Percentiles rank a stretch among this genome's conserved stretches.
These are phyloP conservation scores for Suricata suricatta DNA, from an alignment of 2,113 vertebrate species.

Conservation along the genomic window DNA sequence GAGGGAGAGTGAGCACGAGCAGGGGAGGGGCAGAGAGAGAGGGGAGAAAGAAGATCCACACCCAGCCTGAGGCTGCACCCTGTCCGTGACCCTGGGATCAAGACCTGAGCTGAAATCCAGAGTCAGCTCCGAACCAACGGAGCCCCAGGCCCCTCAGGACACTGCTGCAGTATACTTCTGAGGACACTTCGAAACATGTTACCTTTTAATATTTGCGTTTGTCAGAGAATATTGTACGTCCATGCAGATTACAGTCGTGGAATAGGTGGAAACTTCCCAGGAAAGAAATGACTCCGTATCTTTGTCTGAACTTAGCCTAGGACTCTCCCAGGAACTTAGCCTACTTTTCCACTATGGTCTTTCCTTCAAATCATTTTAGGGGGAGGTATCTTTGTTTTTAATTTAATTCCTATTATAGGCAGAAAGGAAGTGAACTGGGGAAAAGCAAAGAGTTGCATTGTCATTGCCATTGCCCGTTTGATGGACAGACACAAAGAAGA, in stretches of 20 bases:
- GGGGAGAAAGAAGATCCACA: too few species aligned
- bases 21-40: too few species aligned
- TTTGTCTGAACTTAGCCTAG: constrained; percentile 47
- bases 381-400: background rate
- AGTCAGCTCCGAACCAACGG: too few species aligned
- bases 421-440: background rate
- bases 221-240: background rate
- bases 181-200: background rate
- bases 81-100: too few species aligned
- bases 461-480: background rate
- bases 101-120: too few species aligned
- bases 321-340: background rate
- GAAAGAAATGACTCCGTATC: background rate
- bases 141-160: background rate
- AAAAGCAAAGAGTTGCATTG: background rate
- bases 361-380: background rate
- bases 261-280: background rate
- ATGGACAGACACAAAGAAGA: background rate
- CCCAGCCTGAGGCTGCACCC: too few species aligned
- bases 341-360: background rate
- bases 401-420: background rate
- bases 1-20: too few species aligned
- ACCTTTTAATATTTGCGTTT: constrained; percentile 34
- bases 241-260: background rate
- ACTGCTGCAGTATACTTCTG: background rate